These are phyloP conservation scores for Tarsius wallacei DNA, from an alignment of 2,797 vertebrate species.

Conservation along the genomic window DNA sequence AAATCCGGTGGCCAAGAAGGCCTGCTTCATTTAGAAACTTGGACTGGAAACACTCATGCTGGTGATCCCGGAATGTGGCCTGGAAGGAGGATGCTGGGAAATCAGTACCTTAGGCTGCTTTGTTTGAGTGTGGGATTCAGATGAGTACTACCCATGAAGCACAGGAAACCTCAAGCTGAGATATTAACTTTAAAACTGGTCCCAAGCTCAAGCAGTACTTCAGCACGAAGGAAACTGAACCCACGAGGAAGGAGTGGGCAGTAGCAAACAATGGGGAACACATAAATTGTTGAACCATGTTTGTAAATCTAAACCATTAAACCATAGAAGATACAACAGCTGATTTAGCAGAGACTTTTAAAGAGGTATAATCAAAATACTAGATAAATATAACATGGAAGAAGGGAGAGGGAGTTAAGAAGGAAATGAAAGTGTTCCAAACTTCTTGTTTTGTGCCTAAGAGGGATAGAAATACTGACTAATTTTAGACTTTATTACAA, in stretches of 20 bases:
- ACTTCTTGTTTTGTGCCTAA: neutral
- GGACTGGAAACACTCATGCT: constrained; percentile 28
- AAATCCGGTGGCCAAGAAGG: constrained; percentile 50
- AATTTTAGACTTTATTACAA: constrained; percentile 53
- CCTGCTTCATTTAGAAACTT: constrained; percentile 61
- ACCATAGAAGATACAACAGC: constrained; percentile 55
- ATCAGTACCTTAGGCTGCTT: constrained; percentile 40
- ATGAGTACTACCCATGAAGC: constrained; percentile 47
- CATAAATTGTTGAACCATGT: constrained; percentile 45
- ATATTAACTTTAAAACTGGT: constrained; percentile 63
- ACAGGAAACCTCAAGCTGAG: constrained; percentile 66
- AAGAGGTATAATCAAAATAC: constrained; percentile 56
- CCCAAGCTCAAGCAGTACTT: constrained; percentile 36
- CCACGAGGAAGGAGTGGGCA: constrained; percentile 65
- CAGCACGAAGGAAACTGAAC: constrained; percentile 27
- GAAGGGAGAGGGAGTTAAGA: constrained; percentile 13
- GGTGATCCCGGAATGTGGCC: constrained; percentile 1
- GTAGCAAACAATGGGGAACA: constrained; percentile 30
- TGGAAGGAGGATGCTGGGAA: constrained; percentile 52
- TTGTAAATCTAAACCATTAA: constrained; percentile 72
- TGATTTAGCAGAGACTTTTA: constrained; percentile 30
- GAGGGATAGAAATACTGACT: neutral
- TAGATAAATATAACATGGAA: constrained; percentile 54
- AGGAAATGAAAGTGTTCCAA: constrained; percentile 42
- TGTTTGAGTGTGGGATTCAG: constrained; percentile 34